These are phyloP conservation scores for Lathamus discolor DNA, from an alignment of 2,113 vertebrate species.

Conservation along the genomic window DNA sequence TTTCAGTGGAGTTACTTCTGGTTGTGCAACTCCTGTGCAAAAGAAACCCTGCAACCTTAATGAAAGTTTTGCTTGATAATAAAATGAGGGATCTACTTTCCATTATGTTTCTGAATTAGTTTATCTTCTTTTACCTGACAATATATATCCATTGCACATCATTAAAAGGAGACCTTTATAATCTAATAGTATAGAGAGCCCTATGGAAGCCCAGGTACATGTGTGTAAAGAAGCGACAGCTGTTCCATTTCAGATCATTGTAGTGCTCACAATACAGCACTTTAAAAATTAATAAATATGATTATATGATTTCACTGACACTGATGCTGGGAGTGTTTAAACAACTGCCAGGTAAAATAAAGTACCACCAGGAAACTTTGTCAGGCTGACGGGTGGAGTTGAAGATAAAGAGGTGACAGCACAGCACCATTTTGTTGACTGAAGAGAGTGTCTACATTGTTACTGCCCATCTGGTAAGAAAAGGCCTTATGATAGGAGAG, in stretches of 20 bases:
- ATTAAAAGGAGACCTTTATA: neutral
- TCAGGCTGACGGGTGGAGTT: constrained; percentile 1
- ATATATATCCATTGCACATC: neutral
- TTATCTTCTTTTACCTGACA: constrained; percentile 24
- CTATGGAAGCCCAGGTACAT: constrained; percentile 32
- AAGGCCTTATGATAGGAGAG: neutral
- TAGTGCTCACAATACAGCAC: constrained; percentile 48
- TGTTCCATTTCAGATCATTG: constrained; percentile 69
- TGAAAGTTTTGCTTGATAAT: neutral
- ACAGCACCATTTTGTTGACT: neutral
- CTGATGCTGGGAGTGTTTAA: constrained; percentile 60
- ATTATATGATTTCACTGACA: constrained; percentile 35
- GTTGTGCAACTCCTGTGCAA: neutral
- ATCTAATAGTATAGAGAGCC: constrained; percentile 22
- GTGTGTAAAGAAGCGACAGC: constrained; percentile 59
- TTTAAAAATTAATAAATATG: constrained; percentile 75
- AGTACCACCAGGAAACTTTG: neutral
- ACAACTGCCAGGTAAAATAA: constrained; percentile 14
- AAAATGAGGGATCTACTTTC: neutral
- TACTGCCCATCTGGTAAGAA: neutral
- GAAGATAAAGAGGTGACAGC: neutral
- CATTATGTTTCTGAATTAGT: neutral
- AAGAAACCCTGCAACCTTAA: neutral
- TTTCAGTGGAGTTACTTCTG: neutral
- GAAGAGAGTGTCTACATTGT: neutral